These are phyloP conservation scores for Tragelaphus imberbis DNA, from an alignment of 2,113 vertebrate genomes.

Conservation along the genomic window DNA sequence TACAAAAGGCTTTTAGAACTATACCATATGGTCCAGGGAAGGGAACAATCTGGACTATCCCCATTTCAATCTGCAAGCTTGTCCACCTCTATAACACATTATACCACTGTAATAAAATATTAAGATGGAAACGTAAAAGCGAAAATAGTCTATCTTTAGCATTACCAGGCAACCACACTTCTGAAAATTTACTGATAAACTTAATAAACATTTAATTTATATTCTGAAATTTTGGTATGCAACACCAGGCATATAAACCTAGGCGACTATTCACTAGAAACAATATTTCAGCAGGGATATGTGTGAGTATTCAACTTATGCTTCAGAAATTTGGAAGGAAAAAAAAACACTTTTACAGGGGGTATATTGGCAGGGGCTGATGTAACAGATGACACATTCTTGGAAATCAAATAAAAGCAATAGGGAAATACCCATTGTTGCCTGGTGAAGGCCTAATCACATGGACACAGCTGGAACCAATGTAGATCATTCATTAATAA, in stretches of 20 bases:
- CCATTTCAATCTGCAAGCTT: slow-evolving; percentile 84
- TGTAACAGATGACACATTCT: slow-evolving; percentile 83
- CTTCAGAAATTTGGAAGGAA: slow-evolving; percentile 73
- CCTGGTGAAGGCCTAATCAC: slow-evolving; percentile 81
- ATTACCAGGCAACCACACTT: slow-evolving; percentile 71
- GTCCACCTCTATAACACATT: slow-evolving; percentile 86
- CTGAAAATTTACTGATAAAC: slow-evolving; percentile 58
- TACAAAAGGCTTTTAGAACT: slow-evolving; percentile 88
- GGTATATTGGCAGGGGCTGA: slow-evolving; percentile 79
- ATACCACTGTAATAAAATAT: slow-evolving; percentile 84
- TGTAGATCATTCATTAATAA: slow-evolving; percentile 84
- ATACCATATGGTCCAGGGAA: slow-evolving; percentile 86
- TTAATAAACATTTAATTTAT: slow-evolving; percentile 74
- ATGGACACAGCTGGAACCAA: slow-evolving; percentile 83
- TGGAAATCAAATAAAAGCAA: slow-evolving; percentile 85
- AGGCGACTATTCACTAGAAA: slow-evolving; percentile 74
- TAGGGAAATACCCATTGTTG: slow-evolving; percentile 81
- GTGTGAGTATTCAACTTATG: slow-evolving; percentile 78
- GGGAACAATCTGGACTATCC: slow-evolving; percentile 85
- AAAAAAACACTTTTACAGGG: slow-evolving; percentile 72
- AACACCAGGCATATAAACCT: slow-evolving; percentile 71
- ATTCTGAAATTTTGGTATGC: slow-evolving; percentile 71
- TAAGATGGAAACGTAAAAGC: slow-evolving; percentile 79
- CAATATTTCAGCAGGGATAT: slow-evolving; percentile 77
- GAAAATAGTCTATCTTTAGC: slow-evolving; percentile 77